Evolutionary conservation across 2,113 vertebrate species (phyloP).

Genomic region (Blennius ocellaris): DNA sequence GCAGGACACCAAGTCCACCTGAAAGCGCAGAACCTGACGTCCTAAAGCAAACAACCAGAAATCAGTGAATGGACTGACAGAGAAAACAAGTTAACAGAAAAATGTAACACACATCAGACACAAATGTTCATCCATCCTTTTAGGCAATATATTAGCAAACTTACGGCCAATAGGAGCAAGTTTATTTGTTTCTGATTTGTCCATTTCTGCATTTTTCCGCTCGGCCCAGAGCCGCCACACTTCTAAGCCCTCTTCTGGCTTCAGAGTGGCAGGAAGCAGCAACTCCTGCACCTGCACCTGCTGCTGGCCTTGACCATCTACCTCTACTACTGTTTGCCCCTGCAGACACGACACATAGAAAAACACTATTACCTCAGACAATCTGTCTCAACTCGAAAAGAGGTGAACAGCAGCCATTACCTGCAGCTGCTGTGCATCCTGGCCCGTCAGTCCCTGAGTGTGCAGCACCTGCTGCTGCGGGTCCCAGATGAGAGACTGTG

Average conservation of each 20-base stretch:
- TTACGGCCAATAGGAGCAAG: constrained; percentile 97
- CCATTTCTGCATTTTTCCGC: constrained; percentile 95
- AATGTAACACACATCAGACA: background rate
- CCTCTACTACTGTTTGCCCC: constrained; percentile 90
- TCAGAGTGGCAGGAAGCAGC: constrained; percentile 93
- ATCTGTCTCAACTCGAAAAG: background rate
- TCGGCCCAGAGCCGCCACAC: constrained; percentile 98
- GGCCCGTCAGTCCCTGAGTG: constrained; percentile 77
- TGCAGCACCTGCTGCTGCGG: constrained; percentile 85
- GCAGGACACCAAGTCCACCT: constrained; percentile 97
- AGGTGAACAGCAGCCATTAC: constrained; percentile 28
- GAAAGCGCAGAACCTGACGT: constrained; percentile 94
- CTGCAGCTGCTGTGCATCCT: constrained; percentile 90
- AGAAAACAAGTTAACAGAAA: background rate
- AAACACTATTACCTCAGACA: background rate
- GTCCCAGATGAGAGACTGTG: constrained; percentile 99
- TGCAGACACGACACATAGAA: constrained; percentile 51
- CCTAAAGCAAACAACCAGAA: constrained; percentile 78
- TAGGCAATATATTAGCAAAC: constrained; percentile 56
- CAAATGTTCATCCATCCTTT: background rate
- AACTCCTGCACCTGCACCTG: constrained; percentile 94
- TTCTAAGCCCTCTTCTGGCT: constrained; percentile 97
- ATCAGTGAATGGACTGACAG: background rate
- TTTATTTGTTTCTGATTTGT: constrained; percentile 94
- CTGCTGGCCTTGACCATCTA: constrained; percentile 82